Percentiles rank a stretch among this genome's conserved stretches.
These are phyloP conservation scores for Coptodon rendalli DNA, from an alignment of 2,113 vertebrate species.

Conservation along the genomic window DNA sequence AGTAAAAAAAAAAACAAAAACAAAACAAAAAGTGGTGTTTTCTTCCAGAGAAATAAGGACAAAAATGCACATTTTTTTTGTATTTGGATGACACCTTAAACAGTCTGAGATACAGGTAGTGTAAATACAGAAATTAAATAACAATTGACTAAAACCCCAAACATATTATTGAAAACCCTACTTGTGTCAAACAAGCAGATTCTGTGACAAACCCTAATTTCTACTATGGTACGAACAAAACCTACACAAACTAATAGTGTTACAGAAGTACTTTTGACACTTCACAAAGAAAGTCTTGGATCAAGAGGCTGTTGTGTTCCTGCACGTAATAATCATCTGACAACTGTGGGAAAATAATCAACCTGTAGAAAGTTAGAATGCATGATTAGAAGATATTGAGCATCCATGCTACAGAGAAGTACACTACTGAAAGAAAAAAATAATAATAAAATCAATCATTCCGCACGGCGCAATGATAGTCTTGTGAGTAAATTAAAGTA, in stretches of 20 bases:
- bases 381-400: slow-evolving; percentile 49
- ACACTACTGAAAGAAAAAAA: slow-evolving; percentile 86
- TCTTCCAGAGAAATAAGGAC: slow-evolving; percentile 64
- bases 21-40: slow-evolving; percentile 39
- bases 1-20: slow-evolving; percentile 52
- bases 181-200: slow-evolving; percentile 67
- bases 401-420: slow-evolving; percentile 39
- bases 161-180: slow-evolving; percentile 33
- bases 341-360: slow-evolving; percentile 44
- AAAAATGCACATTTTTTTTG: slow-evolving; percentile 40
- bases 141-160: slow-evolving; percentile 41
- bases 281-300: slow-evolving; percentile 27
- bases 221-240: slow-evolving; percentile 38
- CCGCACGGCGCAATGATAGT: slow-evolving; percentile 99
- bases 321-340: slow-evolving; percentile 49
- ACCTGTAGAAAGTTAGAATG: slow-evolving; percentile 37
- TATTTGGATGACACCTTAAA: slow-evolving; percentile 30
- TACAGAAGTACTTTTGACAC: slow-evolving; percentile 25
- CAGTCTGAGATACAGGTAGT: slow-evolving; percentile 44
- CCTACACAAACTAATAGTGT: slow-evolving; percentile 19
- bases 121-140: slow-evolving; percentile 64
- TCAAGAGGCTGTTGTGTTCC: slow-evolving; percentile 53
- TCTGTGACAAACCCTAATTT: slow-evolving; percentile 39
- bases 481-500: slow-evolving; percentile 83
- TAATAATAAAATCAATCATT: slow-evolving; percentile 81